Evolutionary conservation across 2,113 vertebrate genomes (phyloP).

Genomic region (Hyaena hyaena): DNA sequence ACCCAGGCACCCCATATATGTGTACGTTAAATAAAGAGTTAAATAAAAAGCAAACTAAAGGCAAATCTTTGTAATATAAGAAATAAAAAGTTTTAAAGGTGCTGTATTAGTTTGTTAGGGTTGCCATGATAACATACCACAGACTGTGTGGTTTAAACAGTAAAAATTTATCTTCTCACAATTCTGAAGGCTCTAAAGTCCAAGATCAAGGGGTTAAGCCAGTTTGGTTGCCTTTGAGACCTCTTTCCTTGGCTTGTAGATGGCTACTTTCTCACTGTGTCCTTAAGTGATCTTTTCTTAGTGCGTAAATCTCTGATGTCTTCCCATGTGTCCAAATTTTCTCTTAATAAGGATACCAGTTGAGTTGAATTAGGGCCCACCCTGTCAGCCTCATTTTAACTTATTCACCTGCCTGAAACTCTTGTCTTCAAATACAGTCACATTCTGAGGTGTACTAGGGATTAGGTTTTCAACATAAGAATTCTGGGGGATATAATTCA

Average conservation of each 20-base stretch:
- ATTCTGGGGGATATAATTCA: neutral
- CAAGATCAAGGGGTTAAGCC: neutral
- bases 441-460: neutral
- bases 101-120: neutral
- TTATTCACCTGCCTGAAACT: neutral
- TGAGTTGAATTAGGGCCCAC: neutral
- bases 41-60: neutral
- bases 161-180: neutral
- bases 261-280: neutral
- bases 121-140: neutral
- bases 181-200: neutral
- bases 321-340: neutral
- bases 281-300: neutral
- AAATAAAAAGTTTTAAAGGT: slow-evolving; percentile 1
- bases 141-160: neutral
- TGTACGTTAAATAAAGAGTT: neutral
- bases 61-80: neutral
- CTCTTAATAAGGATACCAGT: neutral
- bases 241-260: neutral
- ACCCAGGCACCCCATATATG: no score
- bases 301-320: neutral
- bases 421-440: neutral
- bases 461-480: neutral
- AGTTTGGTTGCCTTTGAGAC: neutral
- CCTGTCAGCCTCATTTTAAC: neutral